Conservation (phyloP, 2,113 vertebrate species). For the Macrotus californicus region DNA sequence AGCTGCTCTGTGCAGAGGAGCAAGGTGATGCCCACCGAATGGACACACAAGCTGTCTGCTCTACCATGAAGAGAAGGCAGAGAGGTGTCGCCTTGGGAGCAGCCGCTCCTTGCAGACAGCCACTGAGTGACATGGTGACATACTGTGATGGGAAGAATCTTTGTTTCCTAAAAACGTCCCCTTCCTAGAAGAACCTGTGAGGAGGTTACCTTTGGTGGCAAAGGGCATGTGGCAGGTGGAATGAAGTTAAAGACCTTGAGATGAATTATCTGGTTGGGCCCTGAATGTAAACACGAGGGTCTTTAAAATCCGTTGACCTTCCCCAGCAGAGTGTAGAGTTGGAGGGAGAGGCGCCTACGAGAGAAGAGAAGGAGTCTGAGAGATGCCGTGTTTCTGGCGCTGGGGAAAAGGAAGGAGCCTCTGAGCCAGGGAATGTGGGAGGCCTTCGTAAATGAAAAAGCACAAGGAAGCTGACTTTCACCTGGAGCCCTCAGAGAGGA, state of each 20-base stretch:
- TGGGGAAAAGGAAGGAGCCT: neutral
- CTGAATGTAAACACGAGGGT: too few relatives aligned
- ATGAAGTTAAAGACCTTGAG: neutral
- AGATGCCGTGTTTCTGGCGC: rapidly evolving
- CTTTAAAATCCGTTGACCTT: rapidly evolving
- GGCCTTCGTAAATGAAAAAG: neutral
- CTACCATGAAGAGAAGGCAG: rapidly evolving
- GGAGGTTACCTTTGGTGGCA: rapidly evolving
- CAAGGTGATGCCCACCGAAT: rapidly evolving
- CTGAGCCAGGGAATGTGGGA: rapidly evolving
- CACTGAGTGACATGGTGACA: rapidly evolving
- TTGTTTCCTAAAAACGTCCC: neutral
- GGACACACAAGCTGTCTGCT: rapidly evolving
- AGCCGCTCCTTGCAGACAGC: rapidly evolving
- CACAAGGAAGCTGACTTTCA: too few relatives aligned
- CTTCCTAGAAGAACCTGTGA: rapidly evolving
- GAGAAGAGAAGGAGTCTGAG: too few relatives aligned
- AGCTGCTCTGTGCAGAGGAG: neutral
- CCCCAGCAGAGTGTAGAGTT: too few relatives aligned
- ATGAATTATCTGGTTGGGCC: neutral
- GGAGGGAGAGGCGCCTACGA: neutral
- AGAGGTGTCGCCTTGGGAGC: rapidly evolving
- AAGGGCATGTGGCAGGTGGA: rapidly evolving
- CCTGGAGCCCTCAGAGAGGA: neutral
- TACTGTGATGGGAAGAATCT: rapidly evolving